Evolutionary conservation across 2,797 vertebrate genomes (phyloP).

Genomic region (Manis javanica): DNA sequence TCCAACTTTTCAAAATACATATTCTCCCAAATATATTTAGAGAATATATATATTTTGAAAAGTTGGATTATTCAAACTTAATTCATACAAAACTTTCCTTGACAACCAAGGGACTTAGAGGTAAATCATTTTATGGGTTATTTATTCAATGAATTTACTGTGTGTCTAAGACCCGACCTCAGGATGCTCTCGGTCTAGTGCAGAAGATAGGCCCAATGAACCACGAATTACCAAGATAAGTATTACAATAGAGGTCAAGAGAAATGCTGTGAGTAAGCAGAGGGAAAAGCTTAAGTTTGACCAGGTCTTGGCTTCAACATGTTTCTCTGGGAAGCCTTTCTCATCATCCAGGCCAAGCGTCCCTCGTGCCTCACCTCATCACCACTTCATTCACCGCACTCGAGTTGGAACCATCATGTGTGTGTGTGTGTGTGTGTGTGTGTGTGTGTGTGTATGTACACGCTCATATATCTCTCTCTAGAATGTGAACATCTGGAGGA

Average conservation of each 20-base stretch:
- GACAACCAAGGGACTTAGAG: neutral
- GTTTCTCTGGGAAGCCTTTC: neutral
- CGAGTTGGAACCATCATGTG: neutral
- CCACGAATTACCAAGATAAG: neutral
- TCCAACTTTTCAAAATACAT: neutral
- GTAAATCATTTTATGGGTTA: neutral
- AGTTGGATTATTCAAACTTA: neutral
- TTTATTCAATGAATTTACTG: neutral
- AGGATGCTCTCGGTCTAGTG: neutral
- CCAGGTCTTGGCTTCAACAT: neutral
- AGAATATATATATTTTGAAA: too few relatives aligned
- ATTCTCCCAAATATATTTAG: neutral
- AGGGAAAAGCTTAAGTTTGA: neutral
- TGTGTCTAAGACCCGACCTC: neutral
- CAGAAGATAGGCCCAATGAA: neutral
- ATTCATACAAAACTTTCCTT: neutral
- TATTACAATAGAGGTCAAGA: neutral
- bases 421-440: neutral
- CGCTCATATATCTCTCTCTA: neutral
- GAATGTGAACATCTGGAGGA: neutral
- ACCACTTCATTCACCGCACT: neutral
- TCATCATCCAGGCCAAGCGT: neutral
- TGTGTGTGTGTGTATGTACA: neutral
- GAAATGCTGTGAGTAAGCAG: neutral
- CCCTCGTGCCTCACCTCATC: neutral